Base-by-base conservation (phyloP, 2,797 vertebrate species). In the Alexandromys oeconomus region DNA sequence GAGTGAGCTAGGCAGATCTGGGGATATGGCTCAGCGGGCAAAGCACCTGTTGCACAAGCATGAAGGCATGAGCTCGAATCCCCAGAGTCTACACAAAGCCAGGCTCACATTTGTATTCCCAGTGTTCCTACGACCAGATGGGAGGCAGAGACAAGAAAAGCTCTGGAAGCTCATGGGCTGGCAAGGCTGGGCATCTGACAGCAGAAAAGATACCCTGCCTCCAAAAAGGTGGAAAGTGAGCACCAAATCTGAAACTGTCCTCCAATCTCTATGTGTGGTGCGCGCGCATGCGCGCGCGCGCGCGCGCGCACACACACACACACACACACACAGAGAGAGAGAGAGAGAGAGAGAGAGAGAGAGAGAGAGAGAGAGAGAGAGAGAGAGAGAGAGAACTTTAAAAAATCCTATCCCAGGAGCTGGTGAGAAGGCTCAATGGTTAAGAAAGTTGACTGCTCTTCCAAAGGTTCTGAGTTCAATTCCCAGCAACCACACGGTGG, bases 271-370 rank as follows among this genome's bases (percentile, higher is more conserved):
- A 23, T 57, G 3, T 23, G 8, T 25, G 23, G 61, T 57, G 17
- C 5, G 2, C 6, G 17, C 2, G 3, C 6, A 3, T 5, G 31
- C 65, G 12, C 61, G 6, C 61, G 25, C 29, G 17, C 5, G 2
- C 5, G 17, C 6, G 3, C 6, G 7, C 13, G 31, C 65, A 17
- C 31, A 34, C 34, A 57, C n/a, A 80, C 51, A 57, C n/a, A 8
- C 29, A 79, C 51, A 79, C 19, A 57, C 21, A 46, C 34, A n/a
- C 17, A 81, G 46, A 46, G 46, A 43, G 14, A 81, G 6, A 81
- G 54, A 9, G 46, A 78, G 48, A 65, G 63, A 65, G 12, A 65
- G 63, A 65, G 63, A 57, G 54, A 57, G 54, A 57, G 54, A 57
- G 54, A 57, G 54, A 57, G 57, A 57, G 57, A 65, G 63, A 65